phyloP scores from a whole-genome alignment of 2,797 vertebrate genomes.

The Acomys russatus region DNA sequence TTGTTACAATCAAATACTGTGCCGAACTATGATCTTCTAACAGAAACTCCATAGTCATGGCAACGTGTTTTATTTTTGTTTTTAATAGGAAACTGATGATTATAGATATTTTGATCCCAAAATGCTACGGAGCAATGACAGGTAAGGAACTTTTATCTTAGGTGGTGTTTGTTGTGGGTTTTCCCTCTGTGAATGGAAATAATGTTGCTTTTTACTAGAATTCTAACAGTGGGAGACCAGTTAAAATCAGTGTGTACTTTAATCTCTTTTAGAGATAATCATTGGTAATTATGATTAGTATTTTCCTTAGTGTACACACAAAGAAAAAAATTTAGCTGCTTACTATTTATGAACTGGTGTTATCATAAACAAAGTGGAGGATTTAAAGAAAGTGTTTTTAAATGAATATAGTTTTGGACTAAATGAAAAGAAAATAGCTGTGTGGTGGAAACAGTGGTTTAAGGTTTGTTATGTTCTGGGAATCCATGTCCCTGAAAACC shows the following conservation, averaged over 20 bases:
- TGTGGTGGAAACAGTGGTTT: slow-evolving; percentile 24
- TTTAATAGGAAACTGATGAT: slow-evolving; percentile 96
- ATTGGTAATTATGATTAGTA: slow-evolving; percentile 48
- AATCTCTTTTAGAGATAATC: slow-evolving; percentile 41
- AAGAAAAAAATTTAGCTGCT: slow-evolving; percentile 21
- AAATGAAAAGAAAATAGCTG: slow-evolving; percentile 45
- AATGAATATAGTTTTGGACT: slow-evolving; percentile 39
- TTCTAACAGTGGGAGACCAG: slow-evolving; percentile 48
- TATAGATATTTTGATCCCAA: slow-evolving; percentile 99
- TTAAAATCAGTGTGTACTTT: slow-evolving; percentile 34
- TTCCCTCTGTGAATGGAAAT: slow-evolving; percentile 41
- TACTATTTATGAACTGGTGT: slow-evolving; percentile 36
- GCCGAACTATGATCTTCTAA: slow-evolving; percentile 27
- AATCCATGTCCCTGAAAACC: not conserved
- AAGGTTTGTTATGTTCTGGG: not conserved
- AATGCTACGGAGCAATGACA: slow-evolving; percentile 98
- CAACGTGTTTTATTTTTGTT: slow-evolving; percentile 23
- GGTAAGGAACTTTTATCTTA: slow-evolving; percentile 88
- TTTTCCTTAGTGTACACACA: not conserved
- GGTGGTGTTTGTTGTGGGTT: slow-evolving; percentile 9
- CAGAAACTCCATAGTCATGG: slow-evolving; percentile 44
- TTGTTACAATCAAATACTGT: slow-evolving; percentile 50
- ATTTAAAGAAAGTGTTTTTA: slow-evolving; percentile 56
- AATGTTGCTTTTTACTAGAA: slow-evolving; percentile 55
- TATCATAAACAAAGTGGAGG: slow-evolving; percentile 29